A percentile compares a stretch with the other conserved stretches of the same genome.
phyloP scores from a whole-genome alignment of 2,888 invertebrate genomes.

The Sphinx pinastri region DNA sequence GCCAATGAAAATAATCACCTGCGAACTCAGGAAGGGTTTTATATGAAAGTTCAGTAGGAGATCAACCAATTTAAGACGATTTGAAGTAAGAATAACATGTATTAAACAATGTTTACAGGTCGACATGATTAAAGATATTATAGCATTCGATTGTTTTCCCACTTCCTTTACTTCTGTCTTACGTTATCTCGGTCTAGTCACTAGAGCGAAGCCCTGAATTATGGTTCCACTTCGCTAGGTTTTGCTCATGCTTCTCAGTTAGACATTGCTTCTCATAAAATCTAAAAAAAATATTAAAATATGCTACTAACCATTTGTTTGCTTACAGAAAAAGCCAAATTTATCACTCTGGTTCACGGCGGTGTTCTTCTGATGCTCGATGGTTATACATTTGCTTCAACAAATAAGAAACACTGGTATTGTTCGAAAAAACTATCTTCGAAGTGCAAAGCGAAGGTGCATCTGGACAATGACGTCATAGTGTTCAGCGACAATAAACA shows the following conservation, averaged over 20 bases:
- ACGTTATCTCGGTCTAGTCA: no score
- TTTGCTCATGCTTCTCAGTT: no score
- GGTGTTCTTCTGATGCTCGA: background rate
- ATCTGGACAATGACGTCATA: background rate
- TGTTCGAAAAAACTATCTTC: slow-evolving; percentile 38
- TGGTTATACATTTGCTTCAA: slow-evolving; percentile 32
- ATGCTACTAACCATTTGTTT: background rate
- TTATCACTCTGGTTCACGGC: background rate
- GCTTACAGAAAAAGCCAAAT: background rate
- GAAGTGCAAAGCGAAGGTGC: background rate
- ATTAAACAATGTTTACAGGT: background rate
- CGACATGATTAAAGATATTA: no score
- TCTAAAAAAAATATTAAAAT: no score
- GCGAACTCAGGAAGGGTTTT: background rate
- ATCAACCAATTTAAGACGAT: background rate
- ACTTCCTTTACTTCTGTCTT: no score
- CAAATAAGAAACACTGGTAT: slow-evolving; percentile 39
- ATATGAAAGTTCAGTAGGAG: no score
- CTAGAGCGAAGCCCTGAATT: no score
- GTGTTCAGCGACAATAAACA: background rate
- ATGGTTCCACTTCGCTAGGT: no score
- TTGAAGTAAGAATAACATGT: background rate
- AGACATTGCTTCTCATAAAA: no score
- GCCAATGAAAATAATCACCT: background rate
- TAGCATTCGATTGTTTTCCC: no score